Conservation (phyloP, 1,140 invertebrate genomes). For the Coptotermes formosanus region DNA sequence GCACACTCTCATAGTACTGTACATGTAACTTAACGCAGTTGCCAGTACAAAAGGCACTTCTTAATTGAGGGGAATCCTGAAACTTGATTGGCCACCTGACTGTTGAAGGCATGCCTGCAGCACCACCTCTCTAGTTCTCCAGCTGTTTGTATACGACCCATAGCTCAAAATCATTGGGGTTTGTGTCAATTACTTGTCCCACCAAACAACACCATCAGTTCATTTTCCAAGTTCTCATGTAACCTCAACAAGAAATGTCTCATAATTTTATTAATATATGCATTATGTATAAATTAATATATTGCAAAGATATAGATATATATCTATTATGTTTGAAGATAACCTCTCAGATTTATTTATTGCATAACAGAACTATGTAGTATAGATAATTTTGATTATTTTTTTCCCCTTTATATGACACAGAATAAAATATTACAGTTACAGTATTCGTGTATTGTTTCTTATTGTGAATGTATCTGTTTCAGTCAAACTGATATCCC, state of each 20-base stretch:
- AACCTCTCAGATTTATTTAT: slow-evolving; percentile 19
- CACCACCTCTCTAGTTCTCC: not conserved
- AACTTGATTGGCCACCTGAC: too few species aligned
- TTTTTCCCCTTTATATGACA: not conserved
- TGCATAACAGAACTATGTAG: slow-evolving; percentile 1
- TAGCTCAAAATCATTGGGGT: slow-evolving; percentile 3
- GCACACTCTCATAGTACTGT: too few species aligned
- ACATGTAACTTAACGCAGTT: too few species aligned
- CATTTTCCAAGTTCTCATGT: slow-evolving; percentile 5
- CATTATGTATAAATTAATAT: slow-evolving; percentile 16
- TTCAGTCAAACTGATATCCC: not conserved
- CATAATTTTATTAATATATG: slow-evolving; percentile 11
- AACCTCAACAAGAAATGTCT: not conserved
- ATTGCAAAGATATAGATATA: not conserved
- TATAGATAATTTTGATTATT: not conserved
- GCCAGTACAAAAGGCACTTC: too few species aligned
- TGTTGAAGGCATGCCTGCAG: not conserved
- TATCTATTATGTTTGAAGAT: slow-evolving; percentile 8
- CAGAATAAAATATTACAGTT: not conserved
- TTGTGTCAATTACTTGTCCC: slow-evolving; percentile 18
- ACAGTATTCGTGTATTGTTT: not conserved
- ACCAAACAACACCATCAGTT: slow-evolving; percentile 18
- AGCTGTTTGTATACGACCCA: not conserved
- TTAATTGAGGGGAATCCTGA: too few species aligned
- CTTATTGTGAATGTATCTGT: not conserved